Conservation (phyloP, 2,113 vertebrate genomes). For the Plectropomus leopardus region DNA sequence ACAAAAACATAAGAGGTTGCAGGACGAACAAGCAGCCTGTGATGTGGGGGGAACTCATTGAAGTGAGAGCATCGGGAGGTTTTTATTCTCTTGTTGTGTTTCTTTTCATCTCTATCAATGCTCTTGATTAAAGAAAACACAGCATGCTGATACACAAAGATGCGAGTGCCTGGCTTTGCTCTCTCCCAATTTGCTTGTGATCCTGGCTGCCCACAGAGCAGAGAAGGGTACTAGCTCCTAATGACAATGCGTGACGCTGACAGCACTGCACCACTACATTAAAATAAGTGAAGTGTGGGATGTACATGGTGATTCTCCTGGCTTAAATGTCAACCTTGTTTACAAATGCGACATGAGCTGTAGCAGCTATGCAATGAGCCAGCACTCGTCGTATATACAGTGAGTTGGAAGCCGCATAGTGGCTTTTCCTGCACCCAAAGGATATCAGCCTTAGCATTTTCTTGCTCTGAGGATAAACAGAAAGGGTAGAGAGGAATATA, state of each 20-base stretch:
- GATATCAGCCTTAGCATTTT: conserved; percentile 56
- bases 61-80: conserved; percentile 59
- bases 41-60: conserved; percentile 66
- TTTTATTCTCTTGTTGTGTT: conserved; percentile 58
- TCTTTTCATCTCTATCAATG: conserved; percentile 66
- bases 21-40: conserved; percentile 67
- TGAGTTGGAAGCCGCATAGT: conserved; percentile 23
- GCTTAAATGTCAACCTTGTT: conserved; percentile 82
- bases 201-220: conserved; percentile 24
- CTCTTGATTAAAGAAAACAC: conserved; percentile 73
- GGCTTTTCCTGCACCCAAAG: conserved; percentile 29
- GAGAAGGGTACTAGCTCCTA: conserved; percentile 34
- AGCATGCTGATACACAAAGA: conserved; percentile 54
- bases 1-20: conserved; percentile 75
- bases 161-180: conserved; percentile 19
- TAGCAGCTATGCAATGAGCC: conserved; percentile 56
- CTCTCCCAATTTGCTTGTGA: conserved; percentile 41
- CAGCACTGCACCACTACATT: conserved; percentile 44
- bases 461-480: conserved; percentile 28
- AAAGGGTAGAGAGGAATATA: conserved; percentile 57
- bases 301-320: conserved; percentile 45
- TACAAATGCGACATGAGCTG: conserved; percentile 62
- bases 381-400: conserved; percentile 31
- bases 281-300: conserved; percentile 61
- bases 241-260: conserved; percentile 59